Evolutionary conservation across 1,140 invertebrate species (phyloP).

Genomic region (Oryctes rhinoceros): DNA sequence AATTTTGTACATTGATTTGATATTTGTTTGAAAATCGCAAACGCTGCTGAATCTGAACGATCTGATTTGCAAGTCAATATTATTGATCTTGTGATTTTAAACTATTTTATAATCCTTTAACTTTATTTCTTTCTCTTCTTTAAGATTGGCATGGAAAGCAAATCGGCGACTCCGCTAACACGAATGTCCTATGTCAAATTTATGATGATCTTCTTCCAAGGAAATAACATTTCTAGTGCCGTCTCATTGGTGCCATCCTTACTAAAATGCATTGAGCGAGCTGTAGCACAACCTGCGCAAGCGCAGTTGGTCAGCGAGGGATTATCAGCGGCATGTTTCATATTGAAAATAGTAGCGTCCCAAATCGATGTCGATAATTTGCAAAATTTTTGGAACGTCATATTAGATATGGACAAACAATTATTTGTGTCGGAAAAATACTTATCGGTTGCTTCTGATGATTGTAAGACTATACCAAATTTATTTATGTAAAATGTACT

Average conservation of each 20-base stretch:
- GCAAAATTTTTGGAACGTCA: constrained; percentile 71
- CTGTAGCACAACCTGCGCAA: constrained; percentile 71
- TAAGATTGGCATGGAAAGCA: constrained; percentile 79
- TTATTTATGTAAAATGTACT: neutral
- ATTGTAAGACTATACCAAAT: constrained; percentile 63
- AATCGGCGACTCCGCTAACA: constrained; percentile 80
- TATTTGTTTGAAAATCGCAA: too few species aligned
- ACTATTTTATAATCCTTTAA: neutral
- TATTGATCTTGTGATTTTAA: neutral
- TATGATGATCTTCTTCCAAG: constrained; percentile 71
- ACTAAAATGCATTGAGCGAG: constrained; percentile 75
- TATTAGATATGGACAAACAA: constrained; percentile 79
- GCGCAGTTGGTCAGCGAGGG: constrained; percentile 78
- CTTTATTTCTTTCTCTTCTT: constrained; percentile 48
- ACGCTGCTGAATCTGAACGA: too few species aligned
- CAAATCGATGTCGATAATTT: constrained; percentile 68
- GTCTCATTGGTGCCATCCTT: constrained; percentile 68
- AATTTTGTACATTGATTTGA: too few species aligned
- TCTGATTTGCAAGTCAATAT: too few species aligned
- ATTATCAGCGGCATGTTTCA: constrained; percentile 76
- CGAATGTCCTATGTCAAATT: constrained; percentile 81
- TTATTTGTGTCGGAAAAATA: constrained; percentile 86
- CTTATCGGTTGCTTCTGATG: constrained; percentile 68
- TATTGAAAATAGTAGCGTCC: constrained; percentile 71
- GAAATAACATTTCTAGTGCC: constrained; percentile 64